These are phyloP conservation scores for Martes martes DNA, from an alignment of 2,113 vertebrate species.

Conservation along the genomic window DNA sequence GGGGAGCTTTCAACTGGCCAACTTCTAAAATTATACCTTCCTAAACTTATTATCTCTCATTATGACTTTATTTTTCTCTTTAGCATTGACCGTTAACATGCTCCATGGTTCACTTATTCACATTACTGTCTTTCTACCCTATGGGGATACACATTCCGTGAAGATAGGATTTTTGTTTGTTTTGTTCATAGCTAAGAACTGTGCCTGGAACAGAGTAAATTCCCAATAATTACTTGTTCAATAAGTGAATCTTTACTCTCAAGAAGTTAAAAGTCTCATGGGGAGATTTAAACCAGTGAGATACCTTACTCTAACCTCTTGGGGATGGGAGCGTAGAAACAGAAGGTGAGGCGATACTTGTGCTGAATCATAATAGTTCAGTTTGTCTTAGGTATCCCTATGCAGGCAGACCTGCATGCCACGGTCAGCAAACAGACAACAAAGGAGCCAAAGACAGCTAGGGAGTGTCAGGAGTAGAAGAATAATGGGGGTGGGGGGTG, in stretches of 20 bases:
- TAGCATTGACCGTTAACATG: not conserved
- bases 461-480: not conserved
- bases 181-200: not conserved
- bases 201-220: not conserved
- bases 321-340: not conserved
- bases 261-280: not conserved
- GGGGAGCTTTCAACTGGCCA: not conserved
- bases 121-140: not conserved
- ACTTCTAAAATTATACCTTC: not conserved
- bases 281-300: not conserved
- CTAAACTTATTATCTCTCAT: not conserved
- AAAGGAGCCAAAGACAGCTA: not conserved
- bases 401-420: not conserved
- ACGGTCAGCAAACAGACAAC: not conserved
- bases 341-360: not conserved
- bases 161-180: not conserved
- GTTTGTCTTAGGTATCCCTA: not conserved
- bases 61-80: not conserved
- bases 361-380: not conserved
- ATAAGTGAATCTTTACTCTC: not conserved
- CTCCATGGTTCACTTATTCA: not conserved
- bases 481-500: not conserved
- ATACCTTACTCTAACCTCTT: not conserved
- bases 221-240: not conserved
- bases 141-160: not conserved